These are phyloP conservation scores for Cyanoderma ruficeps DNA, from an alignment of 2,113 vertebrate genomes.

Conservation along the genomic window DNA sequence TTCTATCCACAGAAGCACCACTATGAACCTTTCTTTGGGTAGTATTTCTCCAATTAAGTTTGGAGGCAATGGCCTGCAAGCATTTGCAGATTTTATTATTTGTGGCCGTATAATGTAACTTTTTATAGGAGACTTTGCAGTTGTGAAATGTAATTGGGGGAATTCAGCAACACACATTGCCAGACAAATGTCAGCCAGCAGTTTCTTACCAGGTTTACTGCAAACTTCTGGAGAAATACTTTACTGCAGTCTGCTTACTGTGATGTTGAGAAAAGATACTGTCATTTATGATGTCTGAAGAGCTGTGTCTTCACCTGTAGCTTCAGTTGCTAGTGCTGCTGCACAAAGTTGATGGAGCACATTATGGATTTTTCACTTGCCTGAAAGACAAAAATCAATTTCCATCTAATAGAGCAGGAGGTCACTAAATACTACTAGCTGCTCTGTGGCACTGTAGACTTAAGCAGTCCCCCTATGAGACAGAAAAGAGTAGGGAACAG, in stretches of 20 bases:
- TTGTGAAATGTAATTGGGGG: not conserved
- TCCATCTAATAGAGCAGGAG: slow-evolving; percentile 7
- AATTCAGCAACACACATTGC: not conserved
- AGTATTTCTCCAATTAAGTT: not conserved
- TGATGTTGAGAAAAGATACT: not conserved
- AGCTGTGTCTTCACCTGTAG: not conserved
- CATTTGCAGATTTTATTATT: not conserved
- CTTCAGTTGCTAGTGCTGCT: not conserved
- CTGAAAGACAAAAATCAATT: slow-evolving; percentile 41
- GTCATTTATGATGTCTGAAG: not conserved
- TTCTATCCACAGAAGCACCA: not conserved
- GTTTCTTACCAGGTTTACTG: not conserved
- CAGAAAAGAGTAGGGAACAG: not conserved
- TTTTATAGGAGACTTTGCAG: not conserved
- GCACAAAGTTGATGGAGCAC: slow-evolving; percentile 23
- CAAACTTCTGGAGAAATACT: not conserved
- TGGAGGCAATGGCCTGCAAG: not conserved
- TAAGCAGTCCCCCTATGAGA: not conserved
- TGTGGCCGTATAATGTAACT: not conserved
- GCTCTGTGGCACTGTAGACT: not conserved
- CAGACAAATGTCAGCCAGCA: not conserved
- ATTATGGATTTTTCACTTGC: slow-evolving; percentile 52
- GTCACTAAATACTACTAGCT: not conserved
- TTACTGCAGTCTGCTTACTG: not conserved
- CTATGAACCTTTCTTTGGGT: not conserved